Conservation (phyloP, 2,888 invertebrate species). For the Hyppa rectilinea region DNA sequence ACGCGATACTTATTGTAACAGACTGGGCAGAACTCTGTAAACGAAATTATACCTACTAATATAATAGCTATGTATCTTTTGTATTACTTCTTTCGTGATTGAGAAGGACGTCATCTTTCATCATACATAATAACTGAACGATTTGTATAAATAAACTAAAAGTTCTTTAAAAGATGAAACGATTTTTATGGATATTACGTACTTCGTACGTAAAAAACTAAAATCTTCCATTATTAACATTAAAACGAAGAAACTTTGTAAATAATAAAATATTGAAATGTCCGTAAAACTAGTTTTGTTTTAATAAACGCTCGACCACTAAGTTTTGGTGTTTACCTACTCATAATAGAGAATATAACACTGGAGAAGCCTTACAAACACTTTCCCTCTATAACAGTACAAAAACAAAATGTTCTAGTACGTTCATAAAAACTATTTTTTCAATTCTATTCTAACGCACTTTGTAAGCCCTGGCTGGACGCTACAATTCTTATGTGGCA, state of each 20-base stretch:
- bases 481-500: too few species aligned
- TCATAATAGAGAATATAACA: too few species aligned
- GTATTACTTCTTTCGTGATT: not conserved
- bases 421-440: too few species aligned
- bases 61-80: slow-evolving; percentile 1
- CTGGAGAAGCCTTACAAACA: too few species aligned
- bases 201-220: not conserved
- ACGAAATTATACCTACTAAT: slow-evolving; percentile 30
- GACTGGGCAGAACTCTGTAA: slow-evolving; percentile 31
- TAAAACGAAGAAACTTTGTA: slow-evolving; percentile 1
- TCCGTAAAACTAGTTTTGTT: slow-evolving; percentile 1
- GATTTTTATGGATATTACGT: not conserved
- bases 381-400: too few species aligned
- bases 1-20: slow-evolving; percentile 17
- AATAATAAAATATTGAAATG: not conserved
- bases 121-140: not conserved
- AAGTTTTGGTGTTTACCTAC: slow-evolving; percentile 1
- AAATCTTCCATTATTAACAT: slow-evolving; percentile 21
- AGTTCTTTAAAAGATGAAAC: not conserved
- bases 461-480: too few species aligned
- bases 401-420: too few species aligned
- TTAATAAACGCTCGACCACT: not conserved
- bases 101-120: too few species aligned
- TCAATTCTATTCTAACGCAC: too few species aligned
- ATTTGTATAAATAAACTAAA: not conserved